These are phyloP conservation scores for Melanotaenia trifasciata DNA, from an alignment of 2,797 vertebrate species.

Conservation along the genomic window DNA sequence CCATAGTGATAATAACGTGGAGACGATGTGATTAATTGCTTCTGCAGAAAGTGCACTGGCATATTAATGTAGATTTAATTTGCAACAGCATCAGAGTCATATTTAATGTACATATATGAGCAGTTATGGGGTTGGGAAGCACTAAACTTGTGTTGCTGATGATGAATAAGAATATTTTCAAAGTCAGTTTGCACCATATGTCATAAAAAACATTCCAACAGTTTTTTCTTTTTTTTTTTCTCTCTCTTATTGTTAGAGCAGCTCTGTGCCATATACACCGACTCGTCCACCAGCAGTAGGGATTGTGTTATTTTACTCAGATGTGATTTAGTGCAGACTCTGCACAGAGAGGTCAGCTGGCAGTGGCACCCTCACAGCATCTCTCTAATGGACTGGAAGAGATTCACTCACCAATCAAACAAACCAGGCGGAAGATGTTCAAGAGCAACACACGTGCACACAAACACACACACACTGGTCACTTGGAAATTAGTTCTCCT, in stretches of 20 bases:
- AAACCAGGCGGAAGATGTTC: constrained; percentile 56
- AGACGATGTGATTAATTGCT: constrained; percentile 49
- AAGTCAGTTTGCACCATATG: neutral
- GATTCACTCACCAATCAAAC: constrained; percentile 73
- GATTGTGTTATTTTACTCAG: constrained; percentile 48
- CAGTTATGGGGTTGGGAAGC: neutral
- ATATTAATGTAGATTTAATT: constrained; percentile 32
- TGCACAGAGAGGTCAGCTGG: constrained; percentile 63
- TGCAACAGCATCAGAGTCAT: constrained; percentile 12
- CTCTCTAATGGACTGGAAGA: constrained; percentile 75
- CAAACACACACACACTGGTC: neutral
- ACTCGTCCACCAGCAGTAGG: constrained; percentile 26
- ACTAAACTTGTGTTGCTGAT: neutral
- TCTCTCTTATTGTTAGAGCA: neutral
- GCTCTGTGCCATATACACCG: constrained; percentile 9
- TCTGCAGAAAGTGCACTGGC: constrained; percentile 13
- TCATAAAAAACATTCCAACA: neutral
- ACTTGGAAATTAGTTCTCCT: constrained; percentile 50
- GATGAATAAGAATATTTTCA: neutral
- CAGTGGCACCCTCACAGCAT: constrained; percentile 48
- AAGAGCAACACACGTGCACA: constrained; percentile 21
- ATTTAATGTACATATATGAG: neutral
- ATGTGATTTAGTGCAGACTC: constrained; percentile 63
- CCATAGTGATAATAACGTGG: constrained; percentile 48
- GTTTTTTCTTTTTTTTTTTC: constrained; percentile 2